A percentile compares a stretch with the other conserved stretches of the same genome.
Conservation (phyloP, 2,113 vertebrate genomes). For the Nothocercus nigrocapillus region DNA sequence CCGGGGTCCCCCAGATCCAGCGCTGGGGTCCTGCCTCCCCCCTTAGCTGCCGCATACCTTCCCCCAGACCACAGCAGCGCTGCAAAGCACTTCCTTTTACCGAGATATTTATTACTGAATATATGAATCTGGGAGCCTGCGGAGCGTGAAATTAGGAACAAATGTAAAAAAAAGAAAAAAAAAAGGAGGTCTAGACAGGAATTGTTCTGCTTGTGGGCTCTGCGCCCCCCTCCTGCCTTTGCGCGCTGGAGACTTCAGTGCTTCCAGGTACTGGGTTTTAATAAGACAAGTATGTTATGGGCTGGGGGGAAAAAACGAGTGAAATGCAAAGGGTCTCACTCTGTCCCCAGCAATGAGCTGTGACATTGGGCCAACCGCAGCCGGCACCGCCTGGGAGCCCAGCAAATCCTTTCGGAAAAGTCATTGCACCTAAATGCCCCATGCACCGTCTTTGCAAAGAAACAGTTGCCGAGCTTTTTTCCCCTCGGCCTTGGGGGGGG, state of each 20-base stretch:
- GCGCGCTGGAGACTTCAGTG: conserved; percentile 37
- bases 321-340: not conserved
- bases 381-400: not conserved
- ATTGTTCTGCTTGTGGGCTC: conserved; percentile 67
- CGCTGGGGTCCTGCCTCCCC: not conserved
- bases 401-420: not conserved
- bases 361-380: not conserved
- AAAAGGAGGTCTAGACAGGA: conserved; percentile 81
- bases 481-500: not conserved
- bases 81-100: conserved; percentile 50
- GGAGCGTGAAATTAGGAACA: conserved; percentile 82
- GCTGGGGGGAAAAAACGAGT: not conserved
- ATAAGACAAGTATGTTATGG: conserved; percentile 48
- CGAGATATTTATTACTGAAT: conserved; percentile 67
- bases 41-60: conserved; percentile 13
- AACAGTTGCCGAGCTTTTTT: not conserved
- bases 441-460: not conserved
- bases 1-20: not conserved
- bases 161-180: conserved; percentile 74
- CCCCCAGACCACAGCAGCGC: conserved; percentile 28
- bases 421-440: not conserved
- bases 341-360: not conserved
- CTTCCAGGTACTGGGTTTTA: conserved; percentile 69
- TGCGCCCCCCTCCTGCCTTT: not conserved
- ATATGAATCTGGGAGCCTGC: conserved; percentile 71